Conservation (phyloP, 2,113 vertebrate species). For the Mirza zaza region DNA sequence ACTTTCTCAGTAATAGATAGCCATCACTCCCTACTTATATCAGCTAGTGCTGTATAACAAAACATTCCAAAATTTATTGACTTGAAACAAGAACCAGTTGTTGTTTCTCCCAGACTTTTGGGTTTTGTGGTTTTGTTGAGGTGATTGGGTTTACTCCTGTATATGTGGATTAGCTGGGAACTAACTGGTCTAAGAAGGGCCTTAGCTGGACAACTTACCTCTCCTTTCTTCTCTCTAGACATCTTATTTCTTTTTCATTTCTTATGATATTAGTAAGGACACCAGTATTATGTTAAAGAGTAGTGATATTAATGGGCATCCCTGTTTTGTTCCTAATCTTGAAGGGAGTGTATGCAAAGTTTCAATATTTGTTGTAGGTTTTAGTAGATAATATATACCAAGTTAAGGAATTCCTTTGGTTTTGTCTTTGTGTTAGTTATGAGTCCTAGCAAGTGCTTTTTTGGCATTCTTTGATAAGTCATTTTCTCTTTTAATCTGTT, state of each 20-base stretch:
- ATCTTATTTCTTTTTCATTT: background rate
- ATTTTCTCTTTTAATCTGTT: background rate
- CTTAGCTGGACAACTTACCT: background rate
- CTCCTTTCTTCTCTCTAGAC: background rate
- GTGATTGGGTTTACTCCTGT: background rate
- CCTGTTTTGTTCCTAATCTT: background rate
- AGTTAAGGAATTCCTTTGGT: background rate
- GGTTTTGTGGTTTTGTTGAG: background rate
- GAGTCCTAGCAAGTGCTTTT: background rate
- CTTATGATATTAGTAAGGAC: background rate
- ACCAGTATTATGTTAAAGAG: background rate
- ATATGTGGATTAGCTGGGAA: background rate
- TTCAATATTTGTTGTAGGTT: background rate
- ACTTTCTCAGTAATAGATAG: background rate
- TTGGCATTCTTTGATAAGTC: background rate
- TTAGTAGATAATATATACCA: background rate
- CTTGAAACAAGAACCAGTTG: background rate
- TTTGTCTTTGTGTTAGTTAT: conserved; percentile 18
- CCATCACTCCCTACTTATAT: background rate
- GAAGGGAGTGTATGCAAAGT: background rate
- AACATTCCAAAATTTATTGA: background rate
- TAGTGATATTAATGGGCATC: background rate
- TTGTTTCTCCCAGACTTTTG: background rate
- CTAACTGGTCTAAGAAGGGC: background rate
- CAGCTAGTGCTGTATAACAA: background rate